phyloP scores from a whole-genome alignment of 2,797 vertebrate species.

The Cynopterus sphinx region DNA sequence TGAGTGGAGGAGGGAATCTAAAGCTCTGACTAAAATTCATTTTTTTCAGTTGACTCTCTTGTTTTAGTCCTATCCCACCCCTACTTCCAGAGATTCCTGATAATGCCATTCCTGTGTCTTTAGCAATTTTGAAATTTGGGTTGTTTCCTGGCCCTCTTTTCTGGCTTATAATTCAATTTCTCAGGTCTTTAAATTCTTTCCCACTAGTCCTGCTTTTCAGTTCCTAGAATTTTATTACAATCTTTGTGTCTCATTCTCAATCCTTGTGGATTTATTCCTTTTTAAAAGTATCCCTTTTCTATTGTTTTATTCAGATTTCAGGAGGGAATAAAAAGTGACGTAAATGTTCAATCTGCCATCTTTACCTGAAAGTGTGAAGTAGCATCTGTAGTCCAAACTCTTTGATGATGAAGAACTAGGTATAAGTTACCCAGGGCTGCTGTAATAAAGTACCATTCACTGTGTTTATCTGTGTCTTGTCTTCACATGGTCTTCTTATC shows the following conservation, averaged over 20 bases:
- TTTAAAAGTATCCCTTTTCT: neutral
- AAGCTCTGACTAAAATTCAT: slow-evolving; percentile 3
- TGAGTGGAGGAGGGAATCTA: neutral
- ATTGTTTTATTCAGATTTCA: slow-evolving; percentile 11
- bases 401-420: neutral
- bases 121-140: neutral
- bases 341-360: neutral
- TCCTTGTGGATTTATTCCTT: neutral
- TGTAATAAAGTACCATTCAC: neutral
- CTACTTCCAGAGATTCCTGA: neutral
- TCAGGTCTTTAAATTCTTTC: neutral
- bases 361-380: slow-evolving; percentile 7
- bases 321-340: neutral
- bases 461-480: neutral
- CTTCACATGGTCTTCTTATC: neutral
- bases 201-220: slow-evolving; percentile 17
- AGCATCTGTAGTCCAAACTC: neutral
- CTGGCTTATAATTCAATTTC: neutral
- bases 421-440: neutral
- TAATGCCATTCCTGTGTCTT: neutral
- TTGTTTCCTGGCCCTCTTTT: neutral
- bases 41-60: neutral
- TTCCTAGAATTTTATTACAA: slow-evolving; percentile 21
- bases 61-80: neutral
- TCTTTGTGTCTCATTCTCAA: slow-evolving; percentile 6